These are phyloP conservation scores for Euborellia annulipes DNA, from an alignment of 1,140 invertebrate species.

Conservation along the genomic window DNA sequence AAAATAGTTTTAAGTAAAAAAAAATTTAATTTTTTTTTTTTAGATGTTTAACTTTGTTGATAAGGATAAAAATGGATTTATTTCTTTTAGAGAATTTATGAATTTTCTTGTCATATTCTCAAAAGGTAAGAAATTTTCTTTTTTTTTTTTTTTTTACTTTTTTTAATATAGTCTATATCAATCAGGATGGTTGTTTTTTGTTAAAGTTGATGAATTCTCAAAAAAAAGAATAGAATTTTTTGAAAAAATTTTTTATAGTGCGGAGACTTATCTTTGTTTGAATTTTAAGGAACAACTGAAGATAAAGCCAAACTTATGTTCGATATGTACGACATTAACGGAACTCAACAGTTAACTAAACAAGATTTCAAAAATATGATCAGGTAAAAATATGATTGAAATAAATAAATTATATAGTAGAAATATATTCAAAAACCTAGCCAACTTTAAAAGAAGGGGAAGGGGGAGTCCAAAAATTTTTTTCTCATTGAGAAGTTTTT, in stretches of 20 bases:
- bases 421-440: background rate
- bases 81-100: slow-evolving; percentile 47
- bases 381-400: slow-evolving; percentile 24
- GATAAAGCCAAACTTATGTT: slow-evolving; percentile 41
- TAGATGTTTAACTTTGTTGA: slow-evolving; percentile 48
- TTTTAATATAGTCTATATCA: background rate
- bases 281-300: slow-evolving; percentile 25
- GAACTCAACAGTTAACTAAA: slow-evolving; percentile 30
- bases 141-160: background rate
- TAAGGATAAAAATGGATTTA: slow-evolving; percentile 43
- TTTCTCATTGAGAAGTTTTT: background rate
- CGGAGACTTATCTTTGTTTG: background rate
- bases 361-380: slow-evolving; percentile 39
- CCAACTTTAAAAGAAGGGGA: background rate
- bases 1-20: no score
- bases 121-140: slow-evolving; percentile 26
- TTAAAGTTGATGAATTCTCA: no score
- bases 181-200: background rate
- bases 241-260: background rate
- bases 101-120: slow-evolving; percentile 44
- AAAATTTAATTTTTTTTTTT: no score
- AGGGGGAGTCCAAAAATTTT: background rate
- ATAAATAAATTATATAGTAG: slow-evolving; percentile 1
- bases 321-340: slow-evolving; percentile 41
- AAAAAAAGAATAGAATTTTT: background rate